Conservation (phyloP, 2,797 vertebrate genomes). For the Taeniopygia guttata region DNA sequence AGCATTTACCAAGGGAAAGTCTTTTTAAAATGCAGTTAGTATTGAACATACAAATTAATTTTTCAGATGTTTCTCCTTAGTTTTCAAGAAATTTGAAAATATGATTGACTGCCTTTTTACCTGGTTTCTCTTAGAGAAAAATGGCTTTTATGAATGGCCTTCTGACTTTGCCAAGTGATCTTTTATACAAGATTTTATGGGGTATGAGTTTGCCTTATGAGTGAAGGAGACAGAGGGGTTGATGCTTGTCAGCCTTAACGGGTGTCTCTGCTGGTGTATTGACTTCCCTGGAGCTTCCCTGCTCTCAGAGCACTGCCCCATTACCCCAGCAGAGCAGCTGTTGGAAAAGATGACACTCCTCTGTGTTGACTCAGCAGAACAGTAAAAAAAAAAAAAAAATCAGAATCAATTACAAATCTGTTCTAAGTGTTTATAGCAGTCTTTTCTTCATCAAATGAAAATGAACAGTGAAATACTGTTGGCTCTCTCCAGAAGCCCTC, state of each 20-base stretch:
- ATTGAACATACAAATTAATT: neutral
- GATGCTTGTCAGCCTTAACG: neutral
- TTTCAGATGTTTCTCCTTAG: neutral
- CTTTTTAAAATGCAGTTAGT: neutral
- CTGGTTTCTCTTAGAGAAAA: neutral
- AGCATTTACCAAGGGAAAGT: neutral
- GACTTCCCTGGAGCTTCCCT: neutral
- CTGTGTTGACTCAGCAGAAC: neutral
- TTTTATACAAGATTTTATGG: neutral
- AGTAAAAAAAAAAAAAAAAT: neutral
- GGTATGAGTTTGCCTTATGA: neutral
- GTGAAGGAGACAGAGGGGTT: neutral
- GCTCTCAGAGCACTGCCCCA: neutral
- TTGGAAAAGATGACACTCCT: neutral
- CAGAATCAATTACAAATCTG: neutral
- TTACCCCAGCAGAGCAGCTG: neutral
- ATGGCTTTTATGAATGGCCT: neutral
- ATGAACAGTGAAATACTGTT: neutral
- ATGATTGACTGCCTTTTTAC: neutral
- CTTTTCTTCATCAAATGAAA: neutral
- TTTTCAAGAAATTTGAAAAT: neutral
- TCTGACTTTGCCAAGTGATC: neutral
- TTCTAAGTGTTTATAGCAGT: neutral
- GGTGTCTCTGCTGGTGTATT: neutral
- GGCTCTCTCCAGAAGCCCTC: slow-evolving; percentile 79